Evolutionary conservation across 2,888 invertebrate genomes (phyloP), one percentile per base, ranked within the genome.

Genomic region (Nesidiocoris tenuis): DNA sequence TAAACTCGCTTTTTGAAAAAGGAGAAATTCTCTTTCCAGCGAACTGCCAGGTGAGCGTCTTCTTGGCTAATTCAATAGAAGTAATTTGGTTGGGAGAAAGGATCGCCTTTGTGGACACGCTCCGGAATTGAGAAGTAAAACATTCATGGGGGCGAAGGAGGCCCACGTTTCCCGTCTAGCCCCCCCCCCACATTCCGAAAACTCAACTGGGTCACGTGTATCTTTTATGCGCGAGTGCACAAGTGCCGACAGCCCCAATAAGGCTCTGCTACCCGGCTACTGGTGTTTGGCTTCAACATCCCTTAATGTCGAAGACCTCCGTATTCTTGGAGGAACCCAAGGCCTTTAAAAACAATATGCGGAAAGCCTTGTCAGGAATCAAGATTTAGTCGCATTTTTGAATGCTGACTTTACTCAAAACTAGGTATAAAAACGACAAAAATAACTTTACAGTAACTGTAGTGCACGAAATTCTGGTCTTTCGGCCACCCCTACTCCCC

Each of bases 181-280:
- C n/a, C n/a, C 59, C 59, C 17, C 5, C n/a, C n/a, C 17, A 61
- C 63, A n/a, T 61, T 55, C 54, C 72, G 59, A 70, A 72, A 72
- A 72, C 72, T 66, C 65, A 65, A 66, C 59, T 75, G 74, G 74
- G 74, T 75, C 74, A 75, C 74, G 74, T 75, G 74, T 75, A 66
- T 75, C 74, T 75, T 75, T 75, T 75, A 75, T 75, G 66, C 24
- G 72, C 25, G 25, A 25, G 66, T 65, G 74, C 66, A 66, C 74
- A 75, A 75, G 74, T 75, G 74, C 59, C 74, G 59, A 65, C 66
- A 59, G 66, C 24, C 54, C 66, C 74, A 75, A 75, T 75, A 75
- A 75, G 66, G 59, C 66, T 18, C 3, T 19, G 18, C 70, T 7
- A 1, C 16, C 7, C 64, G 12, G n/a, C 39, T 7, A 39, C 39